Evolutionary conservation across 2,888 invertebrate species (phyloP), one percentile per base, ranked within the genome.

Genomic region (Seira ritae): DNA sequence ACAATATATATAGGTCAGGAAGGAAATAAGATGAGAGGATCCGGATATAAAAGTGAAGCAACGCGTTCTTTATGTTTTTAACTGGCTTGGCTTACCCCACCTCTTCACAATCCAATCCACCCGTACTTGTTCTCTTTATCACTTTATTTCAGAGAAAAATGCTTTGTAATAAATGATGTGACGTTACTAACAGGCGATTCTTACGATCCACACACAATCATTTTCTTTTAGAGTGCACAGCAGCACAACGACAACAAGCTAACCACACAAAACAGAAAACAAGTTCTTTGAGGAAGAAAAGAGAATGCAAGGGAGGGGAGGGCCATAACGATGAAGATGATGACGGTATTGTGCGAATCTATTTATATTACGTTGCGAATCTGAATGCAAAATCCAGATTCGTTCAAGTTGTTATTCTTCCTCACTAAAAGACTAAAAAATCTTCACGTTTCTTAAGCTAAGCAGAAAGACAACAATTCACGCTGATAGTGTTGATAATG

Each of bases 121-220:
- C 50, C 50, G 50, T 50, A n/a, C 50, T 50, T n/a, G 50, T 50
- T 50, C 50, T 50, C 12, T 50, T 50, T 50, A 50, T 50, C 50
- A 50, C 50, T 50, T 50, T 50, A 50, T 50, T 50, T 50, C 12
- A 50, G 2, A 50, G 17, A 50, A 50, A 50, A 31, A 31, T 31
- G 31, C 31, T 31, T 8, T 8, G 50, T 15, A 50, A 50, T 50
- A 50, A 50, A 50, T 50, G 50, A 12, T 50, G 50, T 50, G 50
- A 50, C 12, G 50, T 50, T 12, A 50, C 50, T 50, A 50, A 50
- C 31, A 31, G 31, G 31, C 31, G 31, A 31, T 31, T n/a, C n/a
- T n/a, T 8, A 8, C 31, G 31, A 31, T 31, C 31, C 31, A 4
- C 31, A 31, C 31, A 31, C 31, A 31, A 31, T 31, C 31, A 31